Evolutionary conservation across 2,888 invertebrate species (phyloP).

Genomic region (Myopa tessellatipennis): DNA sequence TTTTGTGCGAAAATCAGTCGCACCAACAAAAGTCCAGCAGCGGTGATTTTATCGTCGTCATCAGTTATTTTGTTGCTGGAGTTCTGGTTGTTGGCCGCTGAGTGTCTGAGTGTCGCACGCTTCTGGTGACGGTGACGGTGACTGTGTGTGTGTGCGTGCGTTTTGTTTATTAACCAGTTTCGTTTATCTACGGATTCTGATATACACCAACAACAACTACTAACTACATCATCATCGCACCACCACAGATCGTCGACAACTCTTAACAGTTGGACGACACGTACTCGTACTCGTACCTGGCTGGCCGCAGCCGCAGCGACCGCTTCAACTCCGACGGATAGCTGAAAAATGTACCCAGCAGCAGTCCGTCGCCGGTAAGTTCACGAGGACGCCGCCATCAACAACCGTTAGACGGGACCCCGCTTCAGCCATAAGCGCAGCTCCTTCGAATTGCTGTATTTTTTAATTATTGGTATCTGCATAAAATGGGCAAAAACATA

Average conservation of each 20-base stretch:
- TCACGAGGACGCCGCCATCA: not conserved
- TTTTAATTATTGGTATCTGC: not conserved
- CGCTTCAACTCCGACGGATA: too few relatives aligned
- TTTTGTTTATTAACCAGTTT: conserved; percentile 41
- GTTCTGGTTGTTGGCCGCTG: conserved; percentile 31
- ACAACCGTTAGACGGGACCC: not conserved
- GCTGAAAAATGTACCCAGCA: not conserved
- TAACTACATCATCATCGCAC: conserved; percentile 18
- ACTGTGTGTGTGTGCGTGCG: conserved; percentile 30
- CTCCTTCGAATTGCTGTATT: not conserved
- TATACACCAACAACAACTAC: conserved; percentile 41
- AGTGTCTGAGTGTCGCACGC: not conserved
- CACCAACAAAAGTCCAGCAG: not conserved
- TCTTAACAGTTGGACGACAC: conserved; percentile 3
- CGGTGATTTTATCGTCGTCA: conserved; percentile 40
- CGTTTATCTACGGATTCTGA: conserved; percentile 37
- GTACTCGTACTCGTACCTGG: not conserved
- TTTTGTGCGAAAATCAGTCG: not conserved
- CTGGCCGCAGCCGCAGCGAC: not conserved
- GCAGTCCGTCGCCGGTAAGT: not conserved
- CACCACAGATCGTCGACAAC: conserved; percentile 21
- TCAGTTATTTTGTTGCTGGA: conserved; percentile 34
- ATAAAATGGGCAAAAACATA: not conserved
- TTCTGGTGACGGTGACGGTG: not conserved
- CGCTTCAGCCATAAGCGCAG: not conserved